Evolutionary conservation across 2,888 invertebrate genomes (phyloP).

Genomic region (Pelosia muscerda): DNA sequence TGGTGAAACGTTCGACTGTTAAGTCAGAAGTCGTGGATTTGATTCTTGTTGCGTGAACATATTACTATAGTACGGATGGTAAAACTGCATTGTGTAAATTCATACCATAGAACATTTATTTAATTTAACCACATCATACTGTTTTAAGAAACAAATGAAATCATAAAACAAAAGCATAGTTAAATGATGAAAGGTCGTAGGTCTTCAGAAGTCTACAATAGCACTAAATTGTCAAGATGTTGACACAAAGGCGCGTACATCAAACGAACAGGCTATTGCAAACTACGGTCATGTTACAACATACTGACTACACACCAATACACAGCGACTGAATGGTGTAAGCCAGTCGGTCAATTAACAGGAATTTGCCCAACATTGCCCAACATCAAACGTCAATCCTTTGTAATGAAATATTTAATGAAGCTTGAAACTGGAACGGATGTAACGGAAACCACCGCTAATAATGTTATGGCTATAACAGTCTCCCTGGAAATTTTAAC

Average conservation of each 20-base stretch:
- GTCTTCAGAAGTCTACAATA: background rate
- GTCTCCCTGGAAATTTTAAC: conserved; percentile 10
- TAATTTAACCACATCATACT: background rate
- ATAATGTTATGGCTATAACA: conserved; percentile 6
- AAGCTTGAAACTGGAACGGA: conserved; percentile 45
- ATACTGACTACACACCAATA: conserved; percentile 34
- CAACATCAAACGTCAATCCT: conserved; percentile 43
- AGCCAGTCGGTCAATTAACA: conserved; percentile 50
- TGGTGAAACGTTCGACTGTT: too few relatives aligned
- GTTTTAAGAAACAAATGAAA: background rate
- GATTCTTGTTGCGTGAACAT: too few relatives aligned
- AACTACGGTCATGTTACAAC: conserved; percentile 21
- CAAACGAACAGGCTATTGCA: conserved; percentile 30
- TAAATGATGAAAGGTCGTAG: background rate
- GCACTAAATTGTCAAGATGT: conserved; percentile 26
- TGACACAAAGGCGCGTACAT: conserved; percentile 33
- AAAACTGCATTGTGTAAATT: too few relatives aligned
- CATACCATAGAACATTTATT: too few relatives aligned
- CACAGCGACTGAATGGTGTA: conserved; percentile 46
- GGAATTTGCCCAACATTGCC: conserved; percentile 51
- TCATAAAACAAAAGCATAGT: background rate
- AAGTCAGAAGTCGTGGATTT: too few relatives aligned
- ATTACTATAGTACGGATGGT: background rate
- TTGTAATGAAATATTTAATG: conserved; percentile 48
- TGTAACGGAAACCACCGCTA: conserved; percentile 29